Conservation (phyloP, 2,888 invertebrate genomes). For the Melipona bicolor region DNA sequence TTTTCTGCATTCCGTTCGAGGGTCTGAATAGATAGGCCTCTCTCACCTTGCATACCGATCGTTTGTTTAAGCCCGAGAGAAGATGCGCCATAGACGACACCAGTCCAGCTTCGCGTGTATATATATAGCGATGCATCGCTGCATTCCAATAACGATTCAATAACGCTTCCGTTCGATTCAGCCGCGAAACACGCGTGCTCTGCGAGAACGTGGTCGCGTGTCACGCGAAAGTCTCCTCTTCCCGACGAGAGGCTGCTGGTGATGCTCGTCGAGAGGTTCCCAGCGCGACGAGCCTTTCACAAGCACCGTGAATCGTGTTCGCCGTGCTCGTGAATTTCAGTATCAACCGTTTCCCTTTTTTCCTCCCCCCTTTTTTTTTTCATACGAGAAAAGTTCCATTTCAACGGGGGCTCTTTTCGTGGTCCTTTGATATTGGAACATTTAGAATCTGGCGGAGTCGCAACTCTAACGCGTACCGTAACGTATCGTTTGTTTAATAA, state of each 20-base stretch:
- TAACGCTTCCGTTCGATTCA: constrained; percentile 56
- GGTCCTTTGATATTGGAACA: not conserved
- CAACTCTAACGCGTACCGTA: not conserved
- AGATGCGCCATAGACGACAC: constrained; percentile 11
- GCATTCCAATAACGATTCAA: constrained; percentile 68
- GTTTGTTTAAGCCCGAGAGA: constrained; percentile 41
- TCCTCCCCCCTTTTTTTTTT: not conserved
- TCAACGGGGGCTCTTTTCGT: not conserved
- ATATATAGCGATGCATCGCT: constrained; percentile 53
- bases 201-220: constrained; percentile 13
- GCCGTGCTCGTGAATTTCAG: not conserved
- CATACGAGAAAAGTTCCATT: too few species aligned
- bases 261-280: not conserved
- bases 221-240: constrained; percentile 17
- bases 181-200: constrained; percentile 25
- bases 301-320: not conserved
- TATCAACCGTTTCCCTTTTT: not conserved
- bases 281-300: not conserved
- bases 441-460: not conserved
- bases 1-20: constrained; percentile 46
- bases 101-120: constrained; percentile 3
- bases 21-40: constrained; percentile 36
- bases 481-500: not conserved
- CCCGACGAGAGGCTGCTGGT: too few species aligned
- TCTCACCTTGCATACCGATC: constrained; percentile 60